Evolutionary conservation across 2,113 vertebrate genomes (phyloP).

Genomic region (Microtus pennsylvanicus): DNA sequence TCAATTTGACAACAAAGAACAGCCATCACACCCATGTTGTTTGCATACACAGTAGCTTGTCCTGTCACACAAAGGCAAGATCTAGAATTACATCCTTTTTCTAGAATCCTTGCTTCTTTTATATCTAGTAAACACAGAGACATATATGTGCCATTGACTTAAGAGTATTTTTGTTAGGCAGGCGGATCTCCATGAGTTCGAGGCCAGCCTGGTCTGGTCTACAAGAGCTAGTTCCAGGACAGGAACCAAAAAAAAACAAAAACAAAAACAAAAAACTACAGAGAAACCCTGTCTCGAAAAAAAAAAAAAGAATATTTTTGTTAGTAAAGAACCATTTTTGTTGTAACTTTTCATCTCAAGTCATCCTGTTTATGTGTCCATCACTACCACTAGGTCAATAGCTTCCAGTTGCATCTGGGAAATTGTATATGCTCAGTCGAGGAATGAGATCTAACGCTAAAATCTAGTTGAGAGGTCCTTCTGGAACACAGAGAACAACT

Average conservation of each 20-base stretch:
- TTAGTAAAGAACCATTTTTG: not conserved
- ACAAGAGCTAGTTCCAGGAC: too few species aligned
- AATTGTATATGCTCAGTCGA: constrained; percentile 11
- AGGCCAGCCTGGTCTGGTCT: too few species aligned
- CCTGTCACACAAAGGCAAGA: not conserved
- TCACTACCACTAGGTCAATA: not conserved
- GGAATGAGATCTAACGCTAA: not conserved
- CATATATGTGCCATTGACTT: not conserved
- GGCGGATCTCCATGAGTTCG: too few species aligned
- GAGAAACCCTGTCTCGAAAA: too few species aligned
- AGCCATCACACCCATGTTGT: not conserved
- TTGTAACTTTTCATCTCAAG: not conserved
- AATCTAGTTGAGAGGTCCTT: not conserved
- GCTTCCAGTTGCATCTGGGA: not conserved
- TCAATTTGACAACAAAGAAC: not conserved
- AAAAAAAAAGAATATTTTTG: not conserved
- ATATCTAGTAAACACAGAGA: not conserved
- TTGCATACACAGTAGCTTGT: not conserved
- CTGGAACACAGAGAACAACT: not conserved
- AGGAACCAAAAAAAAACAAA: too few species aligned
- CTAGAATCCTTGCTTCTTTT: not conserved
- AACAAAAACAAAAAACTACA: too few species aligned
- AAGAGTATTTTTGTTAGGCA: not conserved
- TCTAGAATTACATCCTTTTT: not conserved
- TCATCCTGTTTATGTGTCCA: not conserved